These are phyloP conservation scores for Aselliscus stoliczkanus DNA, from an alignment of 2,797 vertebrate genomes.

Conservation along the genomic window DNA sequence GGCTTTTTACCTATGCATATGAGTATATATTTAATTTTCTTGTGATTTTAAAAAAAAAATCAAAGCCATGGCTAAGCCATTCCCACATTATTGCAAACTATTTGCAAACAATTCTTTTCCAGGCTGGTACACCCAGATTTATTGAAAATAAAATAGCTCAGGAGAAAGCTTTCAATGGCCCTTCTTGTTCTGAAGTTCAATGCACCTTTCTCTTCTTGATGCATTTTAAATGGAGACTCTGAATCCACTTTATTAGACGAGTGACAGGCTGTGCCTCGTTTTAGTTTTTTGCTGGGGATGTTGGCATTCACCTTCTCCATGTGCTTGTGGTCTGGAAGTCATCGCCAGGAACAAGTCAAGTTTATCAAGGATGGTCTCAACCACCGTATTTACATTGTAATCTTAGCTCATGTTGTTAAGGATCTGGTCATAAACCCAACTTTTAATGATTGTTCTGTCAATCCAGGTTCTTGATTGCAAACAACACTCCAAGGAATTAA, in stretches of 20 bases:
- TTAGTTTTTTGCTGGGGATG: background rate
- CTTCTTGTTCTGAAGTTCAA: background rate
- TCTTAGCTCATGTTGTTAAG: background rate
- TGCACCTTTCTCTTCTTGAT: background rate
- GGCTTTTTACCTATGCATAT: background rate
- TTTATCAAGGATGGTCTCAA: background rate
- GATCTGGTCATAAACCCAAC: background rate
- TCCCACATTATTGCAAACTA: background rate
- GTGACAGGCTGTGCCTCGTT: background rate
- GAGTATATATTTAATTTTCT: background rate
- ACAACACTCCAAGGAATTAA: background rate
- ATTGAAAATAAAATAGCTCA: background rate
- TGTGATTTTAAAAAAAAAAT: background rate
- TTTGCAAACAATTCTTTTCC: background rate
- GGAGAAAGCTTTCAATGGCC: background rate
- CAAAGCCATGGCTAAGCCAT: background rate
- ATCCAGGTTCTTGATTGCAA: background rate
- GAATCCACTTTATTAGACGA: background rate
- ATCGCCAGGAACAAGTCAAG: background rate
- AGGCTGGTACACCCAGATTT: background rate
- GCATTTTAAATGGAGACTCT: background rate
- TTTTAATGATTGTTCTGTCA: background rate
- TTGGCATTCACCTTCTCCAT: background rate
- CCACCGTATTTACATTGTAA: background rate
- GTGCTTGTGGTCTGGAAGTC: background rate